Conservation (phyloP, 35 echinoderm and acorn worm species). For the Lytechinus pictus region DNA sequence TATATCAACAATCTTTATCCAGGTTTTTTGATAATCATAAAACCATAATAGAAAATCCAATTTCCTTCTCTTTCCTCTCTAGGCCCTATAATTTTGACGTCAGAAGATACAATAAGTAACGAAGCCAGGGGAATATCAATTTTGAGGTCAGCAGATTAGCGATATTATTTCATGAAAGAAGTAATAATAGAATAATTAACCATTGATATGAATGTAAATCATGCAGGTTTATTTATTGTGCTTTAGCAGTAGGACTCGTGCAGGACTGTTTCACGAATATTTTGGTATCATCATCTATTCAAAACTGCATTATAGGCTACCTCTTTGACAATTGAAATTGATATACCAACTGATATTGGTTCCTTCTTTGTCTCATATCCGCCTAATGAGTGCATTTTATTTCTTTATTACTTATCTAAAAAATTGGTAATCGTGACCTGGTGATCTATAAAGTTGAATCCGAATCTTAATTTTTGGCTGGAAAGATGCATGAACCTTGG, state of each 20-base stretch:
- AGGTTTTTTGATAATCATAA: no score
- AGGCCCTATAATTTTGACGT: not conserved
- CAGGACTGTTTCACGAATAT: not conserved
- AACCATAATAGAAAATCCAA: no score
- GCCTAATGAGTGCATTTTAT: not conserved
- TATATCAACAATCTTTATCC: no score
- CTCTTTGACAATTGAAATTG: not conserved
- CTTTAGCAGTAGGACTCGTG: not conserved
- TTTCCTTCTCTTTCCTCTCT: not conserved
- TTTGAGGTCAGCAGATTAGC: not conserved
- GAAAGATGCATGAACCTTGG: not conserved
- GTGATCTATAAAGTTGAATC: not conserved
- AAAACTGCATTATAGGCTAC: not conserved
- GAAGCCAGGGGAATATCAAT: not conserved
- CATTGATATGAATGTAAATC: not conserved
- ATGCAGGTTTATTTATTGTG: not conserved
- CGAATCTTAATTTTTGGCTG: not conserved
- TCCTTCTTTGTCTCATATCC: not conserved
- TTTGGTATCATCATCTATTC: not conserved
- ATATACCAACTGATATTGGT: not conserved
- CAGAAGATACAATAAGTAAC: not conserved
- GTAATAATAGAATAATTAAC: not conserved
- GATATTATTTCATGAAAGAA: not conserved
- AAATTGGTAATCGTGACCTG: not conserved
- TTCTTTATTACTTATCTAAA: not conserved